Evolutionary conservation across 2,888 invertebrate genomes (phyloP), one percentile per base, ranked within the genome.

Genomic region (Sceliomorpha sp.): DNA sequence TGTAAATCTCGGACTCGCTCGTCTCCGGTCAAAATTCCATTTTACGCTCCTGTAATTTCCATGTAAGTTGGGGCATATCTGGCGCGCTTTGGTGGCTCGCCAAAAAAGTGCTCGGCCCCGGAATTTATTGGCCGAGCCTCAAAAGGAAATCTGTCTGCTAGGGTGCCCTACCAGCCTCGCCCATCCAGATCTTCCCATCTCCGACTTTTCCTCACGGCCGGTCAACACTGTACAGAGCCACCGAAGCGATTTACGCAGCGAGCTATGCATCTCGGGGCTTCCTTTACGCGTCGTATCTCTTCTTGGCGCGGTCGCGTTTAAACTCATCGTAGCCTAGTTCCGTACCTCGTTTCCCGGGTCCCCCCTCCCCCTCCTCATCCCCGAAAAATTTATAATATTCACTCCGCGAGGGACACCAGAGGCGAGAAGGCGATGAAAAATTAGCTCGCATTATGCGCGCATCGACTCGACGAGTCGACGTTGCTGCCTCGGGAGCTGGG

Each of bases 1-100:
- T 70, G 70, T 70, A 70, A 70, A 70, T 70, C 70, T 64, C 50
- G 45, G 32, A 9, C 47, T n/a, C 40, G 70, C 60, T 70, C 64
- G 64, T 70, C 64, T 53, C 70, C 62, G 70, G 64, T 66, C 64
- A 66, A 70, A 66, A 62, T 70, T 70, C 62, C 70, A 66, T 66
- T 70, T 70, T 70, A 70, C 70, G 70, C 51, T 66, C 45, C 64
- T 60, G 64, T 64, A 64, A 64, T 64, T 70, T 70, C 32, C 47
- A 60, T 64, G 64, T 50, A 60, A 70, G 70, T 64, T 55, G 13
- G 36, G 24, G 17, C n/a, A 42, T 42, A 17, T 34, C 48, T 26
- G 44, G 58, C 51, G 51, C 31, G 10, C 51, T 68, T 20, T 69
- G 70, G 63, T 64, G 55, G 34, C 17, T 44, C 55, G 70, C 64